Percentiles rank a stretch among this genome's conserved stretches.
These are phyloP conservation scores for Cerceris ruficornis DNA, from an alignment of 2,888 invertebrate genomes.

Conservation along the genomic window DNA sequence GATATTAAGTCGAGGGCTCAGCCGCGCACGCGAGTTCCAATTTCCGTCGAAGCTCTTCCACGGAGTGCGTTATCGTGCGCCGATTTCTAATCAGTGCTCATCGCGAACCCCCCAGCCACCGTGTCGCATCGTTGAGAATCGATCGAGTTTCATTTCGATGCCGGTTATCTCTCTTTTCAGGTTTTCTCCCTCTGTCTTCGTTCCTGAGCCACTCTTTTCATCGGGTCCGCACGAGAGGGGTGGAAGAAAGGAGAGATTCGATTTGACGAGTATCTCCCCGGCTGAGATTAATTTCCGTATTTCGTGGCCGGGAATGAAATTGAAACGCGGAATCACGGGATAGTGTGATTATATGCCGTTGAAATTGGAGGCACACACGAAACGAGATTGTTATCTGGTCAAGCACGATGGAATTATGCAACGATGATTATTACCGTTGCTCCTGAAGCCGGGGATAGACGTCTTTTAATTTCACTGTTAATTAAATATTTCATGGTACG, in stretches of 20 bases:
- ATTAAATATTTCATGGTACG: too few species aligned
- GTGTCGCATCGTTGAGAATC: constrained; percentile 1
- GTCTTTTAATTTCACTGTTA: too few species aligned
- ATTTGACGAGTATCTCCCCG: constrained; percentile 3
- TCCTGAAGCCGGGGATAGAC: neutral
- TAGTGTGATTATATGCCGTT: constrained; percentile 20
- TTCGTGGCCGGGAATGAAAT: constrained; percentile 38
- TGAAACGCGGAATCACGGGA: constrained; percentile 12
- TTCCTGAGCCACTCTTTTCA: neutral
- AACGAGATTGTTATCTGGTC: constrained; percentile 5
- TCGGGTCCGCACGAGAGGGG: neutral
- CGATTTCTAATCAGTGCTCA: constrained; percentile 38
- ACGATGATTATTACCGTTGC: neutral
- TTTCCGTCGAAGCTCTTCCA: constrained; percentile 41
- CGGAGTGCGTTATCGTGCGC: constrained; percentile 38
- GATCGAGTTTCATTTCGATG: constrained; percentile 20
- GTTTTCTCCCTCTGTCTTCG: too few species aligned
- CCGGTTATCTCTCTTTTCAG: neutral
- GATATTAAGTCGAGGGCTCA: constrained; percentile 50
- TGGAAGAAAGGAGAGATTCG: constrained; percentile 13
- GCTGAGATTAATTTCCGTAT: constrained; percentile 45
- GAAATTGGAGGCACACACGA: constrained; percentile 9
- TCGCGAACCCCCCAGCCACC: constrained; percentile 21
- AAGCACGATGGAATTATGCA: neutral
- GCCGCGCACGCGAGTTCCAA: constrained; percentile 64